Conservation (phyloP, 2,888 invertebrate genomes). For the Fragum sueziense region DNA sequence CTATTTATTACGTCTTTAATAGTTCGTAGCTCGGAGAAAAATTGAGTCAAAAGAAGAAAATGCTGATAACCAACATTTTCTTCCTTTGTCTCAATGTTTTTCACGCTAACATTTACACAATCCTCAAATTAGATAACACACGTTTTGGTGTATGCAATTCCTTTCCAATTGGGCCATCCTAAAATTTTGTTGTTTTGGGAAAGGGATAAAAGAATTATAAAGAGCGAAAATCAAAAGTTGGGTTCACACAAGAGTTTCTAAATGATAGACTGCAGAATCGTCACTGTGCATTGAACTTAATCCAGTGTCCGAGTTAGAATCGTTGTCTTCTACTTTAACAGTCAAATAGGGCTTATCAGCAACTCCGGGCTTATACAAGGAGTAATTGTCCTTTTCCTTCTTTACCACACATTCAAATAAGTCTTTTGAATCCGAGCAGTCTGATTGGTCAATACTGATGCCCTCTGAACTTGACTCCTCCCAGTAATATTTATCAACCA, state of each 20-base stretch:
- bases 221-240: too few species aligned
- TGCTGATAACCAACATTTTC: too few species aligned
- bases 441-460: conserved; percentile 62
- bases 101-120: too few species aligned
- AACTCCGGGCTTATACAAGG: conserved; percentile 43
- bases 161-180: too few species aligned
- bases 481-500: conserved; percentile 60
- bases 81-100: too few species aligned
- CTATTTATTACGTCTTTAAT: too few species aligned
- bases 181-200: too few species aligned
- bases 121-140: too few species aligned
- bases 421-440: conserved; percentile 59
- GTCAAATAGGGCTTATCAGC: conserved; percentile 54
- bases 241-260: conserved; percentile 77
- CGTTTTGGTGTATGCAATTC: too few species aligned
- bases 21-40: too few species aligned
- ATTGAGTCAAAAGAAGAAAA: too few species aligned
- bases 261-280: conserved; percentile 68
- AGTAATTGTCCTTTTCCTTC: conserved; percentile 25
- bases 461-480: conserved; percentile 62
- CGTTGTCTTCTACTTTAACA: conserved; percentile 79
- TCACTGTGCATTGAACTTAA: conserved; percentile 83
- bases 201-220: too few species aligned
- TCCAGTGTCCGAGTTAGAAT: conserved; percentile 84
- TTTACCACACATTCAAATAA: conserved; percentile 42